Evolutionary conservation across 2,888 invertebrate genomes (phyloP).

Genomic region (Conops quadrifasciatus): DNA sequence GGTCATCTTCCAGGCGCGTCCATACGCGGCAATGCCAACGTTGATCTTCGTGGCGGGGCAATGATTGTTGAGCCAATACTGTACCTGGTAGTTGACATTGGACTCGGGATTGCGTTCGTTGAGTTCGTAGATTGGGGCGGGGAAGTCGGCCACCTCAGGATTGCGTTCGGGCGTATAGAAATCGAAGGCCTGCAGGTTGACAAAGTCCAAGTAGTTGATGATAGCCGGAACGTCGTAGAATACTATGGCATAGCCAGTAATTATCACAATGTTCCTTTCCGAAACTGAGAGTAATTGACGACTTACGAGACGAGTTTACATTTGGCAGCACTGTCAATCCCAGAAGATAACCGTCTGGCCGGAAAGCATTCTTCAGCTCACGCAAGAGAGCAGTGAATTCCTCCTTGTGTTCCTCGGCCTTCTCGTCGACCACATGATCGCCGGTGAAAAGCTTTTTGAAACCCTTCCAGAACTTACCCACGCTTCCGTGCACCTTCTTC

Average conservation of each 20-base stretch:
- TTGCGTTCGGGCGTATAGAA: constrained; percentile 79
- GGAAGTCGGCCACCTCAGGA: constrained; percentile 81
- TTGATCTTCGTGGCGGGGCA: constrained; percentile 71
- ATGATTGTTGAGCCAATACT: constrained; percentile 70
- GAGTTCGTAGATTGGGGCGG: constrained; percentile 76
- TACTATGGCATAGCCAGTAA: constrained; percentile 66
- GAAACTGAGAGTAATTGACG: background rate
- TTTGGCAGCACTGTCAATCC: constrained; percentile 78
- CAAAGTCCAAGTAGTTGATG: constrained; percentile 79
- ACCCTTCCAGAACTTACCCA: constrained; percentile 76
- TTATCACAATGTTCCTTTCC: background rate
- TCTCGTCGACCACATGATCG: constrained; percentile 78
- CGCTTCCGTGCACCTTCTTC: constrained; percentile 76
- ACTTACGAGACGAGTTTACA: constrained; percentile 76
- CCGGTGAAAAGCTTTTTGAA: constrained; percentile 79
- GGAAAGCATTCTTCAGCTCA: constrained; percentile 77
- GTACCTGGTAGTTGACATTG: constrained; percentile 74
- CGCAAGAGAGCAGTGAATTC: constrained; percentile 80
- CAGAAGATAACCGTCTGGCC: constrained; percentile 74
- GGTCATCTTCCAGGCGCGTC: constrained; percentile 80
- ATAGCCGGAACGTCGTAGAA: constrained; percentile 82
- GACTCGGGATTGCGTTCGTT: constrained; percentile 76
- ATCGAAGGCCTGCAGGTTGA: constrained; percentile 82
- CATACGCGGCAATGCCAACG: constrained; percentile 76
- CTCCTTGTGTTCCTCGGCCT: constrained; percentile 81